Conservation (phyloP, 2,888 invertebrate genomes). For the Byasa hedistus region DNA sequence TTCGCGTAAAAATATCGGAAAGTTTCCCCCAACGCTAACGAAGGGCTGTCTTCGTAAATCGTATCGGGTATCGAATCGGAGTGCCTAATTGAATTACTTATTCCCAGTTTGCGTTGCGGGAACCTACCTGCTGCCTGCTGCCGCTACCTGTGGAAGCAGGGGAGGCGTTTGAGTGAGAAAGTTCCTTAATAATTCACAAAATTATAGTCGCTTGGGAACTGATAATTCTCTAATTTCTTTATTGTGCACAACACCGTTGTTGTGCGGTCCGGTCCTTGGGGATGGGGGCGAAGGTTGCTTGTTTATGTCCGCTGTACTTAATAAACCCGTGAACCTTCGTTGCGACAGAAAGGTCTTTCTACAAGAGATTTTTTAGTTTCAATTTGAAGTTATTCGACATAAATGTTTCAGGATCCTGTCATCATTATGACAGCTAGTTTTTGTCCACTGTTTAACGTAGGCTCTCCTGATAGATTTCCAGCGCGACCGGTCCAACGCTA, state of each 20-base stretch:
- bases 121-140: conserved; percentile 1
- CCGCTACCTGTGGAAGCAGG: conserved; percentile 23
- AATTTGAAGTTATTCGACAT: too few relatives aligned
- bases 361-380: too few relatives aligned
- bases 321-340: too few relatives aligned
- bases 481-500: too few relatives aligned
- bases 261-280: conserved; percentile 10
- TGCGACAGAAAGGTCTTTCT: too few relatives aligned
- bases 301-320: background rate
- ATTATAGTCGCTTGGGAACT: conserved; percentile 27
- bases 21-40: conserved; percentile 27
- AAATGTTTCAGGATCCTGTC: too few relatives aligned
- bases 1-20: conserved; percentile 28
- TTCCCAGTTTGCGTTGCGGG: conserved; percentile 29
- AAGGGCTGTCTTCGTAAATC: conserved; percentile 31
- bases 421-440: too few relatives aligned
- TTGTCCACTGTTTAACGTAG: too few relatives aligned
- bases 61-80: conserved; percentile 30
- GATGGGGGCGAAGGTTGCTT: conserved; percentile 2
- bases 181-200: conserved; percentile 28
- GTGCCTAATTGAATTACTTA: conserved; percentile 32
- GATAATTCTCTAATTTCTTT: conserved; percentile 30
- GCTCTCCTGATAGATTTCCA: too few relatives aligned
- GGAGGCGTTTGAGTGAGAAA: conserved; percentile 29
- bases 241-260: conserved; percentile 20